A percentile compares a stretch with the other conserved stretches of the same genome.
These are phyloP conservation scores for Meiosimyza platycephala DNA, from an alignment of 2,888 invertebrate genomes.

Conservation along the genomic window DNA sequence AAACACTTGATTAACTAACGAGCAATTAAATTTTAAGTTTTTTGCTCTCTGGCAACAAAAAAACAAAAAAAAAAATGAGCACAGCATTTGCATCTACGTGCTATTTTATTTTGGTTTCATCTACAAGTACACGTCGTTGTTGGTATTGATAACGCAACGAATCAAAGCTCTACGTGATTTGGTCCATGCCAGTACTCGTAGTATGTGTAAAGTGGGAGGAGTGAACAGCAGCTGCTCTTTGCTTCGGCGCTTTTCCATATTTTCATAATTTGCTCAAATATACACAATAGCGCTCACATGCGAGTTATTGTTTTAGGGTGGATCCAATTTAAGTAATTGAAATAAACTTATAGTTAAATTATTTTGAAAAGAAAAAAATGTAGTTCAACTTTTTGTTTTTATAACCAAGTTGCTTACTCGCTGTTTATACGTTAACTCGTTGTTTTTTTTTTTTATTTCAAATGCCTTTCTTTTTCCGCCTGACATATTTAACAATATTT, in stretches of 20 bases:
- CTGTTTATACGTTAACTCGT: too few relatives aligned
- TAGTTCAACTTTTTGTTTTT: too few relatives aligned
- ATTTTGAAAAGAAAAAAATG: too few relatives aligned
- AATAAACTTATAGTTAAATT: too few relatives aligned
- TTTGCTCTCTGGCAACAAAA: not conserved
- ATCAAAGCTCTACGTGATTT: slow-evolving; percentile 9
- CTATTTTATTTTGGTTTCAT: too few relatives aligned
- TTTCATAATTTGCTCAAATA: not conserved
- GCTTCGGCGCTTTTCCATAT: slow-evolving; percentile 41
- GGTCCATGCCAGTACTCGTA: slow-evolving; percentile 14
- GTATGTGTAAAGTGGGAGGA: slow-evolving; percentile 39
- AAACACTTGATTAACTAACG: slow-evolving; percentile 37
- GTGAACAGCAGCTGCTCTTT: slow-evolving; percentile 27
- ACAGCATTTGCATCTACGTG: too few relatives aligned
- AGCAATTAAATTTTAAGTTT: slow-evolving; percentile 31
- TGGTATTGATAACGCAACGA: not conserved
- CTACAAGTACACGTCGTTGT: too few relatives aligned
- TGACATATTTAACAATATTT: too few relatives aligned
- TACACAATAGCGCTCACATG: not conserved
- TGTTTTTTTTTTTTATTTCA: too few relatives aligned
- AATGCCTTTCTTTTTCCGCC: too few relatives aligned
- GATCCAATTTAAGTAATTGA: not conserved
- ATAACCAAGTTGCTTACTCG: too few relatives aligned
- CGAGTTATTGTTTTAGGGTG: not conserved
- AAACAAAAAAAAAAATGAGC: too few relatives aligned